A percentile compares a stretch with the other conserved stretches of the same genome.
These are phyloP conservation scores for Holocentrus rufus DNA, from an alignment of 2,797 vertebrate genomes.

Conservation along the genomic window DNA sequence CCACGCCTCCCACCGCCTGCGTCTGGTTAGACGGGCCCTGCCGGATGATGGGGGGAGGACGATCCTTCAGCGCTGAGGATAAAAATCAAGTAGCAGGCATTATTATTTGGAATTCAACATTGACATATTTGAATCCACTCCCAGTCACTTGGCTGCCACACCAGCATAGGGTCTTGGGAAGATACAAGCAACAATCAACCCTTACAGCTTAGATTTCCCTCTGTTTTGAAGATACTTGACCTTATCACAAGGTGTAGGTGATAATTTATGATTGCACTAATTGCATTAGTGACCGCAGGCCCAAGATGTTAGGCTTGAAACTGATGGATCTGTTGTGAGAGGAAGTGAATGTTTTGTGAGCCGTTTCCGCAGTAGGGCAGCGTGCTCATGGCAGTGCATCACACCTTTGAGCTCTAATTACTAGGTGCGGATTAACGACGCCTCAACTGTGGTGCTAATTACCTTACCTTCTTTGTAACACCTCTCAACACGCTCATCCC, in stretches of 20 bases:
- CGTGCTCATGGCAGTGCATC: constrained; percentile 74
- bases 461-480: constrained; percentile 76
- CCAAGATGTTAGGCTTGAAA: constrained; percentile 58
- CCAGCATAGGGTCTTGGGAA: background rate
- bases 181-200: constrained; percentile 29
- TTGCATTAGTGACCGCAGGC: constrained; percentile 62
- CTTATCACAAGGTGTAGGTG: constrained; percentile 65
- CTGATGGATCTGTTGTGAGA: constrained; percentile 71
- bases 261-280: constrained; percentile 73
- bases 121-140: constrained; percentile 7
- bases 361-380: constrained; percentile 58
- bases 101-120: constrained; percentile 5
- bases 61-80: constrained; percentile 89
- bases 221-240: constrained; percentile 56
- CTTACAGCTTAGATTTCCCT: constrained; percentile 22
- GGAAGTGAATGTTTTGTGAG: constrained; percentile 72
- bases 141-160: constrained; percentile 46
- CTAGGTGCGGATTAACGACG: constrained; percentile 82
- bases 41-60: constrained; percentile 94
- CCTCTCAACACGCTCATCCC: constrained; percentile 74
- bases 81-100: constrained; percentile 35
- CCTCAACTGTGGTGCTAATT: constrained; percentile 81
- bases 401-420: constrained; percentile 82
- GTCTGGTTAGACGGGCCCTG: constrained; percentile 95
- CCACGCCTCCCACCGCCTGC: constrained; percentile 86